Evolutionary conservation across 2,888 invertebrate species (phyloP).

Genomic region (Arge pagana): DNA sequence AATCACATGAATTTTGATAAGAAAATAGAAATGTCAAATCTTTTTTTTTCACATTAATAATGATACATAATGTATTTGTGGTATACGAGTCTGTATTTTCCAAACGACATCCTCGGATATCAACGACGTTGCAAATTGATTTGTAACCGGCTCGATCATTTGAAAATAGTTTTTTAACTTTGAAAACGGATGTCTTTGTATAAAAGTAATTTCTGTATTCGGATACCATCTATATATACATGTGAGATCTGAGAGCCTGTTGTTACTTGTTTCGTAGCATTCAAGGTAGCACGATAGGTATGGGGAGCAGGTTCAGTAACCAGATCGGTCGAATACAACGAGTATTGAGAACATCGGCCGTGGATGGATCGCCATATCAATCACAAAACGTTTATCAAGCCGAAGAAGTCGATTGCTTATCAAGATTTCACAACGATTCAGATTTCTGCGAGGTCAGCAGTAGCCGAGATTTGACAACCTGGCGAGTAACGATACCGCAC

Average conservation of each 20-base stretch:
- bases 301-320: conserved; percentile 53
- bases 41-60: too few species aligned
- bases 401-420: conserved; percentile 47
- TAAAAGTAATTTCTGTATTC: conserved; percentile 22
- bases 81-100: too few species aligned
- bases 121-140: too few species aligned
- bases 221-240: conserved; percentile 34
- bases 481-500: conserved; percentile 68
- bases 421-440: conserved; percentile 39
- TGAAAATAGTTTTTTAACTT: too few species aligned
- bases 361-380: conserved; percentile 47
- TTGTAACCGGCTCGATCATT: too few species aligned
- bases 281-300: conserved; percentile 59
- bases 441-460: conserved; percentile 52
- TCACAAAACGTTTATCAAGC: conserved; percentile 48
- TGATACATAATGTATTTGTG: too few species aligned
- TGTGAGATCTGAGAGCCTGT: too few species aligned
- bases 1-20: too few species aligned
- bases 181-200: conserved; percentile 18
- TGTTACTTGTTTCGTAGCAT: too few species aligned
- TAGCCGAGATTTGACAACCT: conserved; percentile 66
- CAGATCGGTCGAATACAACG: conserved; percentile 47
- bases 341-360: conserved; percentile 43
- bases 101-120: too few species aligned
- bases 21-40: too few species aligned